Evolutionary conservation across 2,113 vertebrate species (phyloP).

Genomic region (Trogon surrucura): DNA sequence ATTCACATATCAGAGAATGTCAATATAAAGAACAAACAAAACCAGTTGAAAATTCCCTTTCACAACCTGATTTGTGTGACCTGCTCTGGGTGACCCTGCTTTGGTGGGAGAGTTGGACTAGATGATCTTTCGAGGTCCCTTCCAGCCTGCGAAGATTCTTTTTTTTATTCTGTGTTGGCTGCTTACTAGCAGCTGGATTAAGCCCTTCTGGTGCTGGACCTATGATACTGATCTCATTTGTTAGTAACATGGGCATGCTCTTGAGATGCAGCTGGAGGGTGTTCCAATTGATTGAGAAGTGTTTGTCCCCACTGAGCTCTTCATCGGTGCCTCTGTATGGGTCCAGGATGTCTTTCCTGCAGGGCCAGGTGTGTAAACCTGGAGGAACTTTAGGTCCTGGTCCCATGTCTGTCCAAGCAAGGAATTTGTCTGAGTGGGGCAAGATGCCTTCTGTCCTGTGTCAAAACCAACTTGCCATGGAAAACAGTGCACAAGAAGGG

Average conservation of each 20-base stretch:
- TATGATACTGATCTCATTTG: background rate
- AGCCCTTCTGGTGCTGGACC: background rate
- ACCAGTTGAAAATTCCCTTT: background rate
- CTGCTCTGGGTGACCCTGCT: too few relatives aligned
- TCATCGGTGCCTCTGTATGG: fast-evolving
- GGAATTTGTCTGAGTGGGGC: background rate
- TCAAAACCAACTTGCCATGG: background rate
- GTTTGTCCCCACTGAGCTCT: background rate
- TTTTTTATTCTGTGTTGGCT: background rate
- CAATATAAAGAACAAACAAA: background rate
- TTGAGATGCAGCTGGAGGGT: background rate
- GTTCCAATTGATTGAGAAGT: background rate
- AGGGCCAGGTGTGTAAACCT: background rate
- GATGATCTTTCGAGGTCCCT: too few relatives aligned
- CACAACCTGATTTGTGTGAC: too few relatives aligned
- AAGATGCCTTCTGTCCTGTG: background rate
- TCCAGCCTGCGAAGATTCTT: too few relatives aligned
- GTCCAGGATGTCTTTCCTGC: background rate
- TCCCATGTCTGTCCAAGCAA: background rate
- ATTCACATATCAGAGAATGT: background rate
- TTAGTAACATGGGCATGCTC: background rate
- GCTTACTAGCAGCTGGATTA: background rate
- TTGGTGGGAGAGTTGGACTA: too few relatives aligned
- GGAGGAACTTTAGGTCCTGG: background rate
- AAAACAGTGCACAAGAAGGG: background rate